Evolutionary conservation across 2,113 vertebrate genomes (phyloP).

Genomic region (Odobenus rosmarus): DNA sequence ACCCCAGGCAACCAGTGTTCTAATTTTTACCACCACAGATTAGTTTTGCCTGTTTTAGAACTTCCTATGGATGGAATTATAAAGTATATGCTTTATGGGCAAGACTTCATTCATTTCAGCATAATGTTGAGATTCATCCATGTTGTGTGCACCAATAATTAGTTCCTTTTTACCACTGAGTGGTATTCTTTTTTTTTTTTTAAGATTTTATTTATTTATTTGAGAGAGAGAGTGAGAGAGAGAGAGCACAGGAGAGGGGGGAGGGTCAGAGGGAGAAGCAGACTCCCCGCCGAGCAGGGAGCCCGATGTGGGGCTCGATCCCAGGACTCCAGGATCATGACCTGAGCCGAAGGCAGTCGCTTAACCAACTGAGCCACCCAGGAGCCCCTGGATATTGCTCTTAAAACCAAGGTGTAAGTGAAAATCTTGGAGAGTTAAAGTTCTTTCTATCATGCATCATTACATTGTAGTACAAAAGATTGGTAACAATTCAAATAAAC

Average conservation of each 20-base stretch:
- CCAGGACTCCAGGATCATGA: no score
- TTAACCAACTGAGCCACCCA: no score
- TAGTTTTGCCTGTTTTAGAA: background rate
- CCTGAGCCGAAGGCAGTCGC: no score
- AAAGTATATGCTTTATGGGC: background rate
- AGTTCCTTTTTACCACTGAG: background rate
- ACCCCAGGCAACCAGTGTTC: background rate
- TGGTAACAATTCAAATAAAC: background rate
- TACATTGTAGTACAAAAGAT: background rate
- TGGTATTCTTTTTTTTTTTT: background rate
- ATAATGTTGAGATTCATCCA: background rate
- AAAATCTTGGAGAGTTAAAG: background rate
- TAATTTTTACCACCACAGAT: background rate
- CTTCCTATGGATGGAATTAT: background rate
- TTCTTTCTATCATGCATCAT: background rate
- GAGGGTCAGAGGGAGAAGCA: no score
- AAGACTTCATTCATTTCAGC: background rate
- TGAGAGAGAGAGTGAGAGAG: no score
- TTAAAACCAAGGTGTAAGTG: slow-evolving; percentile 32
- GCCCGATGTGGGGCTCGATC: no score
- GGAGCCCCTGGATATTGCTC: background rate
- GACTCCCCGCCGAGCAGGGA: no score
- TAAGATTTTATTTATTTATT: no score
- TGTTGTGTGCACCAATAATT: background rate
- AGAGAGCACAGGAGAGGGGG: no score